phyloP scores from a whole-genome alignment of 2,888 invertebrate species.

The Eudemis profundana region DNA sequence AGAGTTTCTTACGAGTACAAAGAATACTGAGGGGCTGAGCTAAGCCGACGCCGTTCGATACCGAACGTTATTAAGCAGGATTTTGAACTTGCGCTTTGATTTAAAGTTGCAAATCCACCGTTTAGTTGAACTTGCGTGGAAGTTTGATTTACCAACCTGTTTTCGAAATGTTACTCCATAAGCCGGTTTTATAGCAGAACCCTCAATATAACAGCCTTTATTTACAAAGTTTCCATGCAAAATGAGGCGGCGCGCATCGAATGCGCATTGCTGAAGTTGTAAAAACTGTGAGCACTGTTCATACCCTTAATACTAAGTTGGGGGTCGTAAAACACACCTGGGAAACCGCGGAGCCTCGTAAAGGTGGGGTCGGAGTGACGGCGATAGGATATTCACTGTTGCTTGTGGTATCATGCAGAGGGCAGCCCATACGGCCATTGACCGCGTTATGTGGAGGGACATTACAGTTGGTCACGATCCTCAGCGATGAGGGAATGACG shows the following conservation, averaged over 20 bases:
- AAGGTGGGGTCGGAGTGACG: constrained; percentile 1
- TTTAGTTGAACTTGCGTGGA: background rate
- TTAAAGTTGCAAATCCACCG: too few species aligned
- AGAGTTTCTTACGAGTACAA: too few species aligned
- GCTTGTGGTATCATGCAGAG: too few species aligned
- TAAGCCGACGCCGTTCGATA: too few species aligned
- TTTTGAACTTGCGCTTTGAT: too few species aligned
- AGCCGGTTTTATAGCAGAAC: background rate
- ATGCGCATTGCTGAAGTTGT: constrained; percentile 36
- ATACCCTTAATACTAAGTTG: constrained; percentile 43
- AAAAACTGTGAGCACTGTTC: constrained; percentile 40
- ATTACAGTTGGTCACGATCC: too few species aligned
- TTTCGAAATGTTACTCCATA: background rate
- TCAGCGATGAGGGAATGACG: too few species aligned
- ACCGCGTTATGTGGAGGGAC: too few species aligned
- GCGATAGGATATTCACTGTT: constrained; percentile 10
- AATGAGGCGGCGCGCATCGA: constrained; percentile 20
- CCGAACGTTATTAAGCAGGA: too few species aligned
- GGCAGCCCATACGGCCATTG: too few species aligned
- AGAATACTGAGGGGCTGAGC: too few species aligned
- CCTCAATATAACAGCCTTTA: constrained; percentile 9
- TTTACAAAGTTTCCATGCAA: constrained; percentile 34
- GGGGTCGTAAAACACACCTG: constrained; percentile 43
- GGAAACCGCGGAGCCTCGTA: constrained; percentile 35
- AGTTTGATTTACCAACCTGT: background rate